Base-by-base conservation (phyloP, 2,888 invertebrate species). In the Polydrusus pterygomalis region DNA sequence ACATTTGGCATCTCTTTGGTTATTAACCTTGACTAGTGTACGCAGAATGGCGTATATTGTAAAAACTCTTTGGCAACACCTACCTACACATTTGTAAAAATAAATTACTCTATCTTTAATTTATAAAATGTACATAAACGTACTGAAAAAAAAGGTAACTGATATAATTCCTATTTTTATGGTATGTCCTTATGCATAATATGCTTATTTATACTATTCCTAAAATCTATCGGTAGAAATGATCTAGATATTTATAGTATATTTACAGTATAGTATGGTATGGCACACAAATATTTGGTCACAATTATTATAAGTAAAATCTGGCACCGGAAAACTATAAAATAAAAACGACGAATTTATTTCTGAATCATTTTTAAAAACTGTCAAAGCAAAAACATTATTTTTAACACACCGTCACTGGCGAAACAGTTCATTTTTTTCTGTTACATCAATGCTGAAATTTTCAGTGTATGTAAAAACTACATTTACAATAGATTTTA, bases 1-100 rank as follows among this genome's bases (percentile, higher is more conserved):
- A 51, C 20, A 34, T 60, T 60, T 60, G 58, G 58, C 58, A 60
- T 60, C 15, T 38, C 40, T 60, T 60, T 60, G 58, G 58, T 38
- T 38, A 38, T 17, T 60, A 5, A 7, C 38, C 15, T 30, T 60
- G 58, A 60, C 58, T 60, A 60, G 58, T 60, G 13, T 8, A 25
- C 1, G 8, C 8, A 38, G 2, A 10, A 17, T 38, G 18, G 58
- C 58, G 25, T 38, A 58, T 13, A 18, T 34, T 60, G 58, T 60
- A 38, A 60, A 34, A 38, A 38, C 18, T 60, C 58, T 60, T 60
- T 60, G 58, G 58, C 58, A 60, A 60, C 58, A 30, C 17, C 15
- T 30, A 60, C 30, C 17, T 60, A 60, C 10, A 60, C 13, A 17
- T 34, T 60, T 60, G 58, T 17, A 60, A 60, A 60, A 60, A 38